Conservation (phyloP, 2,888 invertebrate species). For the Prenolepis imparis region DNA sequence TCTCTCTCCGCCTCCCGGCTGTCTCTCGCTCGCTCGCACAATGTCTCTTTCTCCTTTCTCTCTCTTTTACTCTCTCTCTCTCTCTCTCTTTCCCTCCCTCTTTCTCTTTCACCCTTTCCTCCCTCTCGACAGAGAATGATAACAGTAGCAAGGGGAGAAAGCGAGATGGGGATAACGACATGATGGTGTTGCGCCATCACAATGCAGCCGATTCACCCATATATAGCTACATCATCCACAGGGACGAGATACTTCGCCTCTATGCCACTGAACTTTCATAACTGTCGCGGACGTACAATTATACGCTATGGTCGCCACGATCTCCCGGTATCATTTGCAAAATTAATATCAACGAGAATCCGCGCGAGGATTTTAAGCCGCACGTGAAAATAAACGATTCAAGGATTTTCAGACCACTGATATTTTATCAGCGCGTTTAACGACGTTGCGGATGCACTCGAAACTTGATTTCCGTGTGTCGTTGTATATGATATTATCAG, state of each 20-base stretch:
- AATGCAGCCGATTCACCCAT: conserved; percentile 33
- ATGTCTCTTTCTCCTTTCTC: conserved; percentile 15
- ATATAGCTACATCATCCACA: conserved; percentile 38
- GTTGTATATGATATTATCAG: conserved; percentile 6
- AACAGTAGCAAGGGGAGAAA: conserved; percentile 19
- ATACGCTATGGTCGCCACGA: conserved; percentile 60
- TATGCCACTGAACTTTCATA: conserved; percentile 64
- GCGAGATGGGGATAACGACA: conserved; percentile 27
- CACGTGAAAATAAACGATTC: conserved; percentile 50
- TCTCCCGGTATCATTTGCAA: conserved; percentile 65
- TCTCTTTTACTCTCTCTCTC: conserved; percentile 45
- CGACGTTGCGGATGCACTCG: conserved; percentile 36
- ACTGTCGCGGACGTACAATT: conserved; percentile 68
- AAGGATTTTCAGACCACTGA: conserved; percentile 16
- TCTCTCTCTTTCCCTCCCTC: conserved; percentile 9
- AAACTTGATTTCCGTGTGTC: conserved; percentile 18
- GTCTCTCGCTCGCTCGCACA: neutral
- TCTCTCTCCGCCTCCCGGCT: conserved; percentile 56
- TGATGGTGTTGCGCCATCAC: conserved; percentile 43
- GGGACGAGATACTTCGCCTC: conserved; percentile 44
- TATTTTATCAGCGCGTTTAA: conserved; percentile 41
- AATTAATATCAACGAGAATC: conserved; percentile 66
- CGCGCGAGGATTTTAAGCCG: conserved; percentile 68
- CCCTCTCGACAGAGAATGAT: conserved; percentile 39
- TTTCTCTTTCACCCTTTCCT: conserved; percentile 23